phyloP scores from a whole-genome alignment of 2,113 vertebrate species.

The Platichthys stellatus region DNA sequence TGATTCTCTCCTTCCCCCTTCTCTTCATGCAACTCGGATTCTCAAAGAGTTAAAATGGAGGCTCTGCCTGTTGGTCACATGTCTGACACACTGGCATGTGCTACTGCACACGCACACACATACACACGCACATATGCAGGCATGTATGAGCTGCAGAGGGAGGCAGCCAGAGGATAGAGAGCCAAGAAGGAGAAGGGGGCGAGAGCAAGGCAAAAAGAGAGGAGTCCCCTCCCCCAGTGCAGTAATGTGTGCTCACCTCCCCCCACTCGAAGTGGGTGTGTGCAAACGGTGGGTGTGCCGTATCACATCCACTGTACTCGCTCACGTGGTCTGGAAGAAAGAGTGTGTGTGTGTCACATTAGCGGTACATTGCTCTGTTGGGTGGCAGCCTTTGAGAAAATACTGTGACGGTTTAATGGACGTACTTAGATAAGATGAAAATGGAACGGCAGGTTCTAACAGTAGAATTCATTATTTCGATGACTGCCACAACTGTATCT shows the following conservation, averaged over 20 bases:
- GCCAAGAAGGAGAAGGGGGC: not conserved
- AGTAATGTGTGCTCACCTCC: conserved; percentile 28
- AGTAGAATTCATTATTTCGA: not conserved
- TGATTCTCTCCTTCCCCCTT: conserved; percentile 1
- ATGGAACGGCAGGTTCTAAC: not conserved
- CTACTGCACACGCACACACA: conserved; percentile 60
- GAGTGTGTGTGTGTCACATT: conserved; percentile 17
- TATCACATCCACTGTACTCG: conserved; percentile 68
- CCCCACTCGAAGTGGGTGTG: conserved; percentile 58
- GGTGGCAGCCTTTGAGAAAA: conserved; percentile 12
- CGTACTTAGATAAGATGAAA: not conserved
- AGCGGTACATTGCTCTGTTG: conserved; percentile 3
- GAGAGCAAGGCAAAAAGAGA: not conserved
- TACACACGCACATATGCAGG: conserved; percentile 38
- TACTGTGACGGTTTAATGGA: conserved; percentile 1
- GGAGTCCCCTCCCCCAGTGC: conserved; percentile 49
- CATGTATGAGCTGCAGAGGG: conserved; percentile 51
- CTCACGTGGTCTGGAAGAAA: conserved; percentile 63
- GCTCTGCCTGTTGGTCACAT: conserved; percentile 77
- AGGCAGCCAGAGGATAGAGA: conserved; percentile 1
- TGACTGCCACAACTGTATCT: conserved; percentile 1
- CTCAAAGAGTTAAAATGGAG: conserved; percentile 82
- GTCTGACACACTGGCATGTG: conserved; percentile 76
- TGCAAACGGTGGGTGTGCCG: conserved; percentile 70
- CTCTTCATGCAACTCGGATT: conserved; percentile 9